Base-by-base conservation (phyloP, 2,888 invertebrate species). In the Hypomecis atomaria region DNA sequence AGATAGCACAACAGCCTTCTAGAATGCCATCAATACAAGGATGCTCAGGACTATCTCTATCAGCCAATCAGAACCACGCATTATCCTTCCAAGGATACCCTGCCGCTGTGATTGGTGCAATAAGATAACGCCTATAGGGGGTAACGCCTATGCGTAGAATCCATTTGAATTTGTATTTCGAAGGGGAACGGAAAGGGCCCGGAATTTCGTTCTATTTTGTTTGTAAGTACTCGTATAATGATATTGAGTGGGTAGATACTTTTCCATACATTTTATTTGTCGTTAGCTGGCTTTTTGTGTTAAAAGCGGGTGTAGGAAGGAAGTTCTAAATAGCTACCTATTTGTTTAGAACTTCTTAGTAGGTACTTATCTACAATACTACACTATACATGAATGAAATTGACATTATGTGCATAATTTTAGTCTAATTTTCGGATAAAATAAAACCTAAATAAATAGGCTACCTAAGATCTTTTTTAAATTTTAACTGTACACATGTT, bases 1-100 rank as follows among this genome's bases (percentile, higher is more conserved):
- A 76, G 81, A 84, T 72, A 73, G 66, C 73, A 13, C 13, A 53
- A 70, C 59, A 71, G 37, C 49, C 54, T 56, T 61, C 59, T 55
- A 83, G 86, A 87, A 88, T 88, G 77, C 50, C 50, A 56, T 60
- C 59, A 56, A 65, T 55, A 77, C 76, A 76, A 85, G 87, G 86
- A 86, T 83, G 81, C 70, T 64, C 83, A 89, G 90, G 90, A 90
- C 77, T 79, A 81, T 75, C 77, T 84, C 76, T 79, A 72, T 69
- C 67, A 61, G 73, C 92, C 91, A 91, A 90, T 92, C 79, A 74
- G 70, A 73, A 68, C 52, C 50, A 59, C 69, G 71, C 72, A 67
- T 82, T 90, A 87, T 92, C 91, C 92, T 92, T 87, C 61, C 75
- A 88, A 86, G 87, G 84, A 81, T 79, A 90, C 90, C 88, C 89